Evolutionary conservation across 2,113 vertebrate genomes (phyloP).

Genomic region (Grammomys dolichurus): DNA sequence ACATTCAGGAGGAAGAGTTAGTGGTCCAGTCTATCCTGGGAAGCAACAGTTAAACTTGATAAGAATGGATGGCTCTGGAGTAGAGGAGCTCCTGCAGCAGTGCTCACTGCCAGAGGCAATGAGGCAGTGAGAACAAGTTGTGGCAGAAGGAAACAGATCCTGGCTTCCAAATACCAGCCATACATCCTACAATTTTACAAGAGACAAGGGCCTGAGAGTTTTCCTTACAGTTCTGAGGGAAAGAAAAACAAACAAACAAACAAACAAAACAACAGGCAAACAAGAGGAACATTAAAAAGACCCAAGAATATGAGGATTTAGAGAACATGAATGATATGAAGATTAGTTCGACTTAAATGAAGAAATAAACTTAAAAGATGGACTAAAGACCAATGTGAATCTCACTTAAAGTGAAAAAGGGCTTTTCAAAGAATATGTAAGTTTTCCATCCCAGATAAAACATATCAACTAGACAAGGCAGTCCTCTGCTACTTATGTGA

Average conservation of each 20-base stretch:
- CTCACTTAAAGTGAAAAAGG: neutral
- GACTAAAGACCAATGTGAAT: neutral
- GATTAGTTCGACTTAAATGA: neutral
- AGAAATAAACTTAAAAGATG: constrained; percentile 37
- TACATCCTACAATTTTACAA: neutral
- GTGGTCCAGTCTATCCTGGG: neutral
- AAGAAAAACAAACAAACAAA: neutral
- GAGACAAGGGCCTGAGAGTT: neutral
- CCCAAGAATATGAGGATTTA: neutral
- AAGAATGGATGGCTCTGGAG: neutral
- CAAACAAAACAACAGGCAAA: neutral
- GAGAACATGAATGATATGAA: neutral
- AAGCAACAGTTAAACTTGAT: neutral
- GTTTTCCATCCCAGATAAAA: neutral
- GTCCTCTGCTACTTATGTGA: no score
- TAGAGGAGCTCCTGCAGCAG: neutral
- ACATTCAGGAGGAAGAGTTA: neutral
- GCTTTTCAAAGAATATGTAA: neutral
- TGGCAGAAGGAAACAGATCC: neutral
- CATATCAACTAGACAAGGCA: neutral
- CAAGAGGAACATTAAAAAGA: constrained; percentile 14
- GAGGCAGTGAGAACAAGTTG: neutral
- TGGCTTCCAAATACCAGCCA: neutral
- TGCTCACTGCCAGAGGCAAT: neutral
- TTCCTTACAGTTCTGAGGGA: constrained; percentile 16